A percentile compares a stretch with the other conserved stretches of the same genome.
Evolutionary conservation across 2,797 vertebrate species (phyloP).

Genomic region (Chaetodon trifasciatus): DNA sequence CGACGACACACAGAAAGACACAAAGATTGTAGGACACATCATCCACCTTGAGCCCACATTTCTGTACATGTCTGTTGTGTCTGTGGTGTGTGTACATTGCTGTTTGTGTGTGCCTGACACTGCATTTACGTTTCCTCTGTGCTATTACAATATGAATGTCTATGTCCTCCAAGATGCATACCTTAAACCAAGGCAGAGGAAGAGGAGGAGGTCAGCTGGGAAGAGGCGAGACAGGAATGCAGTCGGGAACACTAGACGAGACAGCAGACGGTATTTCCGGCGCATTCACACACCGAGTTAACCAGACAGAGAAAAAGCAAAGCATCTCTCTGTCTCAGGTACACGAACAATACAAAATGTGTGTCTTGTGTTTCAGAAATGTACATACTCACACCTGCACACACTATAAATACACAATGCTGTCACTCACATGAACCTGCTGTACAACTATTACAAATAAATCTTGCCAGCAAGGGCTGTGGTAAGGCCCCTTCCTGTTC

Average conservation of each 20-base stretch:
- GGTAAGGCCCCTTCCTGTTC: conserved; percentile 1
- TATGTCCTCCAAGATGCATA: conserved; percentile 44
- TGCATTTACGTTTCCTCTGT: conserved; percentile 39
- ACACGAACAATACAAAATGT: conserved; percentile 49
- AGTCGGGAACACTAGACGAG: conserved; percentile 74
- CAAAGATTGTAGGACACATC: conserved; percentile 22
- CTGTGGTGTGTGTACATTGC: conserved; percentile 39
- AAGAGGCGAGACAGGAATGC: conserved; percentile 72
- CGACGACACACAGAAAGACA: conserved; percentile 11
- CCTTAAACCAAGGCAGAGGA: conserved; percentile 38
- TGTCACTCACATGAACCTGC: conserved; percentile 31
- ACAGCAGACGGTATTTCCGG: conserved; percentile 81
- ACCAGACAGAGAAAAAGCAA: conserved; percentile 55
- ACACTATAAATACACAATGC: conserved; percentile 42
- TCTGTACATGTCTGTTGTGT: conserved; percentile 33
- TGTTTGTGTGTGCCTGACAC: conserved; percentile 35
- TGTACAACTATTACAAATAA: conserved; percentile 14
- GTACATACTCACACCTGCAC: conserved; percentile 40
- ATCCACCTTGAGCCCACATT: conserved; percentile 45
- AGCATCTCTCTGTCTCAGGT: conserved; percentile 9
- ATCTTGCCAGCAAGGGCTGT: conserved; percentile 8
- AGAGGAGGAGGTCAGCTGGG: conserved; percentile 40
- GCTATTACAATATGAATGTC: conserved; percentile 54
- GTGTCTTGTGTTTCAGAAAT: conserved; percentile 24
- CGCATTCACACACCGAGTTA: conserved; percentile 57